phyloP scores from a whole-genome alignment of 2,888 invertebrate genomes.

The Herminia tarsipennalis region DNA sequence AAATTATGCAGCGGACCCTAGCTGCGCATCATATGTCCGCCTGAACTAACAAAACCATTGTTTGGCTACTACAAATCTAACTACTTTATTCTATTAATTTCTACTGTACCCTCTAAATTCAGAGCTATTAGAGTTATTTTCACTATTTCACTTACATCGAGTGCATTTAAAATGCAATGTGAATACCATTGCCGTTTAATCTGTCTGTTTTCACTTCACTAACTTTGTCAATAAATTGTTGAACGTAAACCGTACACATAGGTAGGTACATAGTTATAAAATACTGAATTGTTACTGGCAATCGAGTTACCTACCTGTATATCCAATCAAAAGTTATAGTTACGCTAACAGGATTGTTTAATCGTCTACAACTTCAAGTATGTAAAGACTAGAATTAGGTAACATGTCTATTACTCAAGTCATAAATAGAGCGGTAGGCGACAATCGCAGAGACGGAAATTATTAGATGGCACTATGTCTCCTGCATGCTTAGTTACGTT shows the following conservation, averaged over 20 bases:
- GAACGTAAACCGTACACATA: too few species aligned
- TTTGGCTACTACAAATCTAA: slow-evolving; percentile 69
- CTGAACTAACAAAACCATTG: slow-evolving; percentile 72
- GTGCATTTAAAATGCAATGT: neutral
- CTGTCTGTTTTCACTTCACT: neutral
- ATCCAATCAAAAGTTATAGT: too few species aligned
- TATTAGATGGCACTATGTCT: slow-evolving; percentile 15
- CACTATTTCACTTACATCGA: neutral
- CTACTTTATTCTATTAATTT: slow-evolving; percentile 60
- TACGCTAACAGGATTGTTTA: too few species aligned
- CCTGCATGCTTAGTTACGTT: slow-evolving; percentile 21
- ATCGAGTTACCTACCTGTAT: too few species aligned
- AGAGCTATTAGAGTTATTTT: neutral
- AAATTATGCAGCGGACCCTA: slow-evolving; percentile 65
- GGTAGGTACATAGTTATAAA: neutral
- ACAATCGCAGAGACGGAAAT: slow-evolving; percentile 2
- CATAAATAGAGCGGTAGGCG: neutral
- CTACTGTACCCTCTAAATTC: slow-evolving; percentile 39
- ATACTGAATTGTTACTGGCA: neutral
- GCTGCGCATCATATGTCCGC: slow-evolving; percentile 65
- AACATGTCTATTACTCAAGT: neutral
- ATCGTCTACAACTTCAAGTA: too few species aligned
- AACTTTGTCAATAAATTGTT: neutral
- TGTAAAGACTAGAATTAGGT: too few species aligned
- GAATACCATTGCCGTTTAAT: neutral